Evolutionary conservation across 2,113 vertebrate genomes (phyloP), one percentile per base, ranked within the genome.

Genomic region (Bufo bufo): DNA sequence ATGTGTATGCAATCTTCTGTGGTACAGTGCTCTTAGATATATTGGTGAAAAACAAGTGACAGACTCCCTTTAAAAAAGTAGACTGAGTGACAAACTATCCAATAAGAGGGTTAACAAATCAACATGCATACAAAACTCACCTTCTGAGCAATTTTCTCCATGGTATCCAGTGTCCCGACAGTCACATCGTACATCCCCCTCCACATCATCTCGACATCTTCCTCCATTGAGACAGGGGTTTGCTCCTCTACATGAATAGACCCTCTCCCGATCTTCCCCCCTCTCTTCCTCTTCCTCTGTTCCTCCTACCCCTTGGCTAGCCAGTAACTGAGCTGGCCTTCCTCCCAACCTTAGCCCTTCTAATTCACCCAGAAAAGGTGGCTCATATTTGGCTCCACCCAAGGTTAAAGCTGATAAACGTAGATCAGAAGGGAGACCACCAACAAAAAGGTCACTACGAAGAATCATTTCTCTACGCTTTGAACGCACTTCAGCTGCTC

Each of bases 301-400:
- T 14, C 95, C 96, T 77, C 95, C 95, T 80, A 98, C 95, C 20
- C 97, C 97, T 82, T 98, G 97, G 81, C 96, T 96, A 50, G 97
- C 96, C 92, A 98, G 49, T 47, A 98, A 94, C 4, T 96, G 91
- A 0, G 96, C 97, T 0, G 96, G 93, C 0, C 92, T 94, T 84
- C 97, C 97, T 3, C 96, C 97, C 87, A 98, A 89, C 91, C 96
- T 97, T 87, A 99, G 91, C 92, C 97, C 96, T 90, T 94, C 96
- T 87, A 98, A 92, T 50, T 97, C 91, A 19, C 97, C 97, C 1
- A 92, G 94, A 93, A 97, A 98, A 0, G 97, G 97, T 4, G 96
- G 95, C 93, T 99, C 97, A n/a, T 98, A 98, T 92, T 98, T 98
- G 63, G 97, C 97, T 0, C 96, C 97, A 95, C 97, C 98, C 89